Conservation (phyloP, 1,140 invertebrate species). For the Hypsibius dujardini region DNA sequence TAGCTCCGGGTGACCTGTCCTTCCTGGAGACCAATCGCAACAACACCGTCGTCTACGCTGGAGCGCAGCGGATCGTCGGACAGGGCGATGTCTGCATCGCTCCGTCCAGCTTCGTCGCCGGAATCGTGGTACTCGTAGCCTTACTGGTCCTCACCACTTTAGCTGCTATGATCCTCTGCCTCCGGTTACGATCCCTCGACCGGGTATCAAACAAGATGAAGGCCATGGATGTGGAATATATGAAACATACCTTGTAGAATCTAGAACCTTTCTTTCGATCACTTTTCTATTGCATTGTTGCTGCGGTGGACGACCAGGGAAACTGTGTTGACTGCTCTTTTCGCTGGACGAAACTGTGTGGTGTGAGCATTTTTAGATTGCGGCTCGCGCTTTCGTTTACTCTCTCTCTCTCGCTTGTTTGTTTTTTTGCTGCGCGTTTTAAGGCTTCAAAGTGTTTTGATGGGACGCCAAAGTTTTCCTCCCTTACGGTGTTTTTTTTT, state of each 20-base stretch:
- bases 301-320: no score
- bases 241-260: not conserved
- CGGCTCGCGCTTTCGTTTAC: no score
- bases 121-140: constrained; percentile 55
- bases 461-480: no score
- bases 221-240: not conserved
- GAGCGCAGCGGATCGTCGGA: constrained; percentile 40
- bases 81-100: constrained; percentile 71
- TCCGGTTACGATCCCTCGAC: constrained; percentile 27
- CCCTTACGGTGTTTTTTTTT: no score
- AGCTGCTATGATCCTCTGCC: constrained; percentile 60
- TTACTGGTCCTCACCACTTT: constrained; percentile 62
- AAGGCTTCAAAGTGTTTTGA: no score
- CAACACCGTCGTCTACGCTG: constrained; percentile 56
- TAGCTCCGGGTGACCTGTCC: constrained; percentile 63
- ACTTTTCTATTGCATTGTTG: no score
- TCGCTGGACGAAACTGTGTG: no score
- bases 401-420: no score
- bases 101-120: constrained; percentile 65
- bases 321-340: no score
- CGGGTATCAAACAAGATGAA: not conserved
- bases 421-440: no score
- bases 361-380: no score
- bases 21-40: constrained; percentile 55
- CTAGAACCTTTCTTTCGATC: no score